Evolutionary conservation across 2,113 vertebrate genomes (phyloP), one percentile per base, ranked within the genome.

Genomic region (Cairina moschata): DNA sequence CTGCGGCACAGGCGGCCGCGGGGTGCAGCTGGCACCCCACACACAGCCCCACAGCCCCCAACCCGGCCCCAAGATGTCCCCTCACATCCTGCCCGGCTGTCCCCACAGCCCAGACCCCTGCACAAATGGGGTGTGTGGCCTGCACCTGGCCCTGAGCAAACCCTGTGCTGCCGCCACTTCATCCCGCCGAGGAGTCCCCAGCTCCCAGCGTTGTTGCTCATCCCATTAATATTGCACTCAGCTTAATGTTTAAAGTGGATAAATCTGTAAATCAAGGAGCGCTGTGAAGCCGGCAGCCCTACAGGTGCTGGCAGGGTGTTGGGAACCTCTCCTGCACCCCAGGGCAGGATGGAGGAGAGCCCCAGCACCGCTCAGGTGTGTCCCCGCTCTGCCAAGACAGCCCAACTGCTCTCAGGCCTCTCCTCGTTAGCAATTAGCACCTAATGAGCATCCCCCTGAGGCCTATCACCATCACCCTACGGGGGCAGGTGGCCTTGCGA

Each of bases 231-330:
- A 86, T 83, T 96, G 48, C 68, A 83, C 83, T 71, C 7, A 2
- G 65, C 73, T 94, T 90, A 69, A 40, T 6, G 52, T 13, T 75
- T 74, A 17, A 88, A 95, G 83, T 21, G 36, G 65, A 91, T 77
- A 86, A 83, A 91, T 81, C 91, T 86, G 93, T 94, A 93, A 95
- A 85, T 86, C 67, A 63, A 88, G 81, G 75, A 55, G 71, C 0
- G 0, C 50, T 62, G 83, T 1, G 0, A 81, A 92, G 78, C 5
- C 1, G 2, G 44, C 31, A 86, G 79, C 58, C 11, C 32, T 91
- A 60, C 31, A 6, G 8, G 73, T 55, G 52, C 40, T 3, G 1
- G 15, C 13, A 15, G 31, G 60, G 56, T 89, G 63, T 56, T 20
- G 13, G 44, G 13, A 16, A 12, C 38, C 63, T 21, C n/a, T 48